Evolutionary conservation across 2,797 vertebrate species (phyloP), one percentile per base, ranked within the genome.

Genomic region (Echiichthys vipera): DNA sequence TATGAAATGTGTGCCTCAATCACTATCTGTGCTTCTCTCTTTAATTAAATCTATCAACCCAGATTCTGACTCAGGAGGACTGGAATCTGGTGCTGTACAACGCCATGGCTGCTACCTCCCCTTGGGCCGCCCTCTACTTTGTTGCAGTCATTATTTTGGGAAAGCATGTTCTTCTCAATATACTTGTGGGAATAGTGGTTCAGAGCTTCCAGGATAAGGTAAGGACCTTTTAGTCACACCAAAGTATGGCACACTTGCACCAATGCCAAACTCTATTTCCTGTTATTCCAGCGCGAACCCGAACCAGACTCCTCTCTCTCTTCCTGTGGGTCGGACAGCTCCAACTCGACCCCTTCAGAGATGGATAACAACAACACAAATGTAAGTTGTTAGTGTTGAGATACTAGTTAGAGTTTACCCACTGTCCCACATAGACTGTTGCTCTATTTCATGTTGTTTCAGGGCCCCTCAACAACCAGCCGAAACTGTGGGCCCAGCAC

Each of bases 41-140:
- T 46, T 10, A 5, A 39, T 40, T 17, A n/a, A 32, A 61, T 54
- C 27, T 32, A 11, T 70, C 27, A 4, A 51, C 46, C 39, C 61
- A 96, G 96, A 96, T 96, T 77, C 95, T 97, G 43, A 96, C 96
- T 0, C 95, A 94, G 74, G 95, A 96, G 80, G 95, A 96, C 87
- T 96, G 96, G 96, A 97, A 97, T 0, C 91, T 95, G 49, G 96
- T 97, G 10, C 89, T 97, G 0, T 96, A 97, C 88, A 96, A 96
- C 0, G 95, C 95, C 63, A 96, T 97, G 96, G 95, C 95, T 13
- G 96, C 95, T 67, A 97, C 96, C 0, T 95, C 96, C 9, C 95
- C 95, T 0, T 95, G 95, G 94, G 95, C 96, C 0, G 94, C 95
- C 0, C 91, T 97, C 49, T 97, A 97, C 87, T 98, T 97, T 7